Evolutionary conservation across 92 coral and sea anemone species (phyloP).

Genomic region (Micromussa lordhowensis): DNA sequence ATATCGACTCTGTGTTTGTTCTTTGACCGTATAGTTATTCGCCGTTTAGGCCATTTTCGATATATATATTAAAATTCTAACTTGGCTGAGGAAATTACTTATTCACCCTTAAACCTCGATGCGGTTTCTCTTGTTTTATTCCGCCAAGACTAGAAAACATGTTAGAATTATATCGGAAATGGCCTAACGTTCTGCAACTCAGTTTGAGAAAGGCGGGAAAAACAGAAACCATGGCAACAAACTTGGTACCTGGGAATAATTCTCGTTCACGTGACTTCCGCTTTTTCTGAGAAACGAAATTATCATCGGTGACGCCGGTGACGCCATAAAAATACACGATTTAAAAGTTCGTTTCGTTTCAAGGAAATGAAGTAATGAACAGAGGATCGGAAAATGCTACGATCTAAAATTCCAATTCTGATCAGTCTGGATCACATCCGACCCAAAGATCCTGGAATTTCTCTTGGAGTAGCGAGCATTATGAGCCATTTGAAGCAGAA

Average conservation of each 20-base stretch:
- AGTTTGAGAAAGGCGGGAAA: too few relatives aligned
- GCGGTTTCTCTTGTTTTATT: too few relatives aligned
- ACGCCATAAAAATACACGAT: background rate
- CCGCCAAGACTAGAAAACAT: too few relatives aligned
- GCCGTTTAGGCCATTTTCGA: too few relatives aligned
- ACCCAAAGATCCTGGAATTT: conserved; percentile 44
- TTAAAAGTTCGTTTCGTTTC: background rate
- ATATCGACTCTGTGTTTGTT: too few relatives aligned
- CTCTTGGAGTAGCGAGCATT: conserved; percentile 53
- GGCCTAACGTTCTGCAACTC: too few relatives aligned
- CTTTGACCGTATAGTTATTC: too few relatives aligned
- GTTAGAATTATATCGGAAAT: too few relatives aligned
- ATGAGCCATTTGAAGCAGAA: conserved; percentile 34
- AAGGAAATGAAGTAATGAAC: background rate
- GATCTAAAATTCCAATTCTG: conserved; percentile 39
- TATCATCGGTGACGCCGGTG: background rate
- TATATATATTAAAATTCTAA: too few relatives aligned
- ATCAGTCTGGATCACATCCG: conserved; percentile 54
- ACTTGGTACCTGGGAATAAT: background rate
- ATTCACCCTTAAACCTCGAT: too few relatives aligned
- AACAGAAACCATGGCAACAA: background rate
- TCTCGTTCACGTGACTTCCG: background rate
- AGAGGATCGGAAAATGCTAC: conserved; percentile 19
- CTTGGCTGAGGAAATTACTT: too few relatives aligned
- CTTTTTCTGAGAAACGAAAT: background rate